Percentiles rank a stretch among this genome's conserved stretches.
Conservation (phyloP, 2,113 vertebrate species). For the Rhinolophus ferrumequinum region DNA sequence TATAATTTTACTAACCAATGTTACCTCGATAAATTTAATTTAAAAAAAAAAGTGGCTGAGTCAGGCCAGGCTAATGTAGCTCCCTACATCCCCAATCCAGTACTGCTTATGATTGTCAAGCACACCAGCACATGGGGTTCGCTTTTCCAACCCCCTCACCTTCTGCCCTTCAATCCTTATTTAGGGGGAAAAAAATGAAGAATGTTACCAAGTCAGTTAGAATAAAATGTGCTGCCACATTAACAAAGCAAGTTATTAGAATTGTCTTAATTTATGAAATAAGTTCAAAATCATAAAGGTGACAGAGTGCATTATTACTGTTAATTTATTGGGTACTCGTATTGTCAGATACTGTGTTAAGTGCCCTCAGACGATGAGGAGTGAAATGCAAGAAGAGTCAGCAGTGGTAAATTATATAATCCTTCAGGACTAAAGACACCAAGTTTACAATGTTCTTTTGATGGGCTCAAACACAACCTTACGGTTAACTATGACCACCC, state of each 20-base stretch:
- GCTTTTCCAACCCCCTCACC: neutral
- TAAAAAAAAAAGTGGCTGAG: neutral
- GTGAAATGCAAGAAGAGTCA: neutral
- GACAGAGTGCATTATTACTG: neutral
- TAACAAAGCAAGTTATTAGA: constrained; percentile 11
- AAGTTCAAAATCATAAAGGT: neutral
- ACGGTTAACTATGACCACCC: neutral
- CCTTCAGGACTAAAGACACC: neutral
- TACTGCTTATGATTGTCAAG: neutral
- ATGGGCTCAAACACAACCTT: neutral
- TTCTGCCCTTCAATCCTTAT: neutral
- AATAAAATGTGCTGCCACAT: neutral
- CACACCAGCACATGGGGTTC: neutral
- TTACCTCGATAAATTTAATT: too few relatives aligned
- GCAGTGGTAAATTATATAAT: neutral
- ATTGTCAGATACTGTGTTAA: neutral
- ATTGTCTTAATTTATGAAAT: neutral
- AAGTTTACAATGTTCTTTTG: neutral
- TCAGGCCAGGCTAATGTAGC: neutral
- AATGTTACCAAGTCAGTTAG: neutral
- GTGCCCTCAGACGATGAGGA: neutral
- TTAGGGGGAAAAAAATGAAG: neutral
- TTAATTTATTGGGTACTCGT: neutral
- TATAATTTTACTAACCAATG: too few relatives aligned
- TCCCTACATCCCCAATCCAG: too few relatives aligned